Conservation (phyloP, 2,888 invertebrate genomes). For the Melikaiella ostensackeni region DNA sequence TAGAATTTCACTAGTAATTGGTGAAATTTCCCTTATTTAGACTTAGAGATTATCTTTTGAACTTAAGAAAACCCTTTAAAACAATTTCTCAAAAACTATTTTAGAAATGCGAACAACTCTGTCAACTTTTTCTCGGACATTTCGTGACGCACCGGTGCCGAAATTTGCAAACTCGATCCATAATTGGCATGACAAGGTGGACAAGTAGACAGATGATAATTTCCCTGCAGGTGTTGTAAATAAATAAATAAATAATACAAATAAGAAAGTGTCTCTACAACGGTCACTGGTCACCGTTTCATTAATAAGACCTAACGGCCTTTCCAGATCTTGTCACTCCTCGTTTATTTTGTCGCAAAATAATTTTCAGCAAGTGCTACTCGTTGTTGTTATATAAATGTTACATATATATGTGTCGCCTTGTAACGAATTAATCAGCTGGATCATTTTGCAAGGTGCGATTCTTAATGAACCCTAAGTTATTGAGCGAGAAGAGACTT, state of each 20-base stretch:
- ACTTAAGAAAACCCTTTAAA: too few species aligned
- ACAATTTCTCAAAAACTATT: not conserved
- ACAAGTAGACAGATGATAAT: not conserved
- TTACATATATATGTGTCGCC: not conserved
- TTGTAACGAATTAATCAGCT: not conserved
- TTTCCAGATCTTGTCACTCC: not conserved
- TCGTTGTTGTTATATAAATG: not conserved
- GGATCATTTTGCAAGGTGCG: not conserved
- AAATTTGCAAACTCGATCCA: constrained; percentile 3
- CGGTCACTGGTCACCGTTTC: not conserved
- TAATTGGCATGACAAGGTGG: not conserved
- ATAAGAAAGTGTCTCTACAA: not conserved
- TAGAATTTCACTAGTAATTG: too few species aligned
- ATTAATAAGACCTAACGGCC: not conserved
- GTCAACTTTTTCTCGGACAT: not conserved
- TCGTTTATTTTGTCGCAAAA: not conserved
- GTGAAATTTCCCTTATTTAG: too few species aligned
- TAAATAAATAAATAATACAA: not conserved
- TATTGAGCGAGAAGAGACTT: not conserved
- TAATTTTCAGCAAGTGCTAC: not conserved
- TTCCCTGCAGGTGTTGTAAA: not conserved
- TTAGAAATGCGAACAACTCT: not conserved
- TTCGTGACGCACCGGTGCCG: not conserved
- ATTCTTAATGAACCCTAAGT: not conserved
- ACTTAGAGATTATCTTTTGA: too few species aligned